Evolutionary conservation across 2,888 invertebrate species (phyloP), one percentile per base, ranked within the genome.

Genomic region (Eudemis profundana): DNA sequence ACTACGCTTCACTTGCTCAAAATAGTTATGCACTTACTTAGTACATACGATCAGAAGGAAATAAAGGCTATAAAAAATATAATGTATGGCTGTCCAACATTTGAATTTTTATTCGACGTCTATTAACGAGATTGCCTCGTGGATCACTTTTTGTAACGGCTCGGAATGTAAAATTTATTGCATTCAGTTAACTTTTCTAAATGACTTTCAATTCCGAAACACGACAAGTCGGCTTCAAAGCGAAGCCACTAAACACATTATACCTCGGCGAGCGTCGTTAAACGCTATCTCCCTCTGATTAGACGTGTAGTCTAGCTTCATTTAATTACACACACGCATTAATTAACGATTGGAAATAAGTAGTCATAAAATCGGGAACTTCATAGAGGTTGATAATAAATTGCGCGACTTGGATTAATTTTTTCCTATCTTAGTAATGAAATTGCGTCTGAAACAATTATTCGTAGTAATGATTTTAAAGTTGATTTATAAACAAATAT

Each of bases 161-260:
- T 77, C 74, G 81, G 82, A 85, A 85, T 85, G 77, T 86, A 66
- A 75, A 85, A 88, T 87, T 88, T 87, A 88, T 87, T 80, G 79
- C 81, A 78, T 84, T 83, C 79, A 76, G 75, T 77, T 76, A 76
- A 78, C 72, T 85, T 86, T 85, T 82, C 77, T 83, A 83, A 86
- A 87, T 84, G 80, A 81, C 80, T 84, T 84, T 82, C 81, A 79
- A 85, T 85, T 85, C 79, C 72, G 74, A 83, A 83, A 81, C 79
- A 78, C 76, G 79, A 78, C 74, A 78, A 73, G 79, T 78, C 71
- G 78, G 75, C 73, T 77, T 75, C 68, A 73, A 72, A 71, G 72
- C 61, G 69, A 71, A 70, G 69, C 69, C 66, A 60, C 70, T 66
- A 69, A 68, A 73, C 60, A 66, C 66, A 66, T 70, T 70, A 69